These are phyloP conservation scores for Chrysocyon brachyurus DNA, from an alignment of 2,797 vertebrate species.

Conservation along the genomic window DNA sequence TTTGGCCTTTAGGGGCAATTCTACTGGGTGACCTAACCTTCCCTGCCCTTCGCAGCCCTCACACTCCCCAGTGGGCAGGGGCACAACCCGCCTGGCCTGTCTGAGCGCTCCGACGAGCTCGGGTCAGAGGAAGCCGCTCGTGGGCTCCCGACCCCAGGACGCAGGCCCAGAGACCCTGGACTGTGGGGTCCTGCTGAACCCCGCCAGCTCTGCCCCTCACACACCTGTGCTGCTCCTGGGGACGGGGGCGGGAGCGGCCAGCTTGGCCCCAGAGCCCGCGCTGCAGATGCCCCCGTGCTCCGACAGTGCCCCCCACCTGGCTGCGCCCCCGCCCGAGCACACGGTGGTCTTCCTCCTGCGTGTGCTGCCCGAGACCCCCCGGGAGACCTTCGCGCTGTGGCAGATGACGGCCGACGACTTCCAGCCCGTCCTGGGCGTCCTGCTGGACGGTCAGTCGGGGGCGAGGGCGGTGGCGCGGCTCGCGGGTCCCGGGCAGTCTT, in stretches of 20 bases:
- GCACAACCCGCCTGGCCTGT: background rate
- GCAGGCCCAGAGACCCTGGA: background rate
- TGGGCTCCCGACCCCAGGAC: background rate
- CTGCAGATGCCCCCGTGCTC: background rate
- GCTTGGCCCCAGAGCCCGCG: background rate
- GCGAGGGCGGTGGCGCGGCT: fast-evolving
- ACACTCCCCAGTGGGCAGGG: background rate
- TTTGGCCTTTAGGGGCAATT: background rate
- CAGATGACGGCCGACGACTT: constrained; percentile 95
- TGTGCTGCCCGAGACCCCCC: constrained; percentile 92
- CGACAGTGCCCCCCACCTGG: constrained; percentile 89
- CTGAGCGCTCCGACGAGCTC: background rate
- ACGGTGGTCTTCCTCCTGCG: constrained; percentile 93
- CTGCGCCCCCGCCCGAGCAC: constrained; percentile 92
- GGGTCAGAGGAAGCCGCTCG: background rate
- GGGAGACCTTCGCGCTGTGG: constrained; percentile 95
- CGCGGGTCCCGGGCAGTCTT: background rate
- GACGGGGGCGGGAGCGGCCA: background rate
- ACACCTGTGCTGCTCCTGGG: fast-evolving
- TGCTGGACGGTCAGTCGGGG: constrained; percentile 91
- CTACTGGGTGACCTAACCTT: background rate
- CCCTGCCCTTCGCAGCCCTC: background rate
- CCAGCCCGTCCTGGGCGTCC: constrained; percentile 95
- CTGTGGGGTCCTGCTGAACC: background rate
- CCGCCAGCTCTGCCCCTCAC: background rate